A percentile compares a stretch with the other conserved stretches of the same genome.
Evolutionary conservation across 2,113 vertebrate species (phyloP).

Genomic region (Azemiops feae): DNA sequence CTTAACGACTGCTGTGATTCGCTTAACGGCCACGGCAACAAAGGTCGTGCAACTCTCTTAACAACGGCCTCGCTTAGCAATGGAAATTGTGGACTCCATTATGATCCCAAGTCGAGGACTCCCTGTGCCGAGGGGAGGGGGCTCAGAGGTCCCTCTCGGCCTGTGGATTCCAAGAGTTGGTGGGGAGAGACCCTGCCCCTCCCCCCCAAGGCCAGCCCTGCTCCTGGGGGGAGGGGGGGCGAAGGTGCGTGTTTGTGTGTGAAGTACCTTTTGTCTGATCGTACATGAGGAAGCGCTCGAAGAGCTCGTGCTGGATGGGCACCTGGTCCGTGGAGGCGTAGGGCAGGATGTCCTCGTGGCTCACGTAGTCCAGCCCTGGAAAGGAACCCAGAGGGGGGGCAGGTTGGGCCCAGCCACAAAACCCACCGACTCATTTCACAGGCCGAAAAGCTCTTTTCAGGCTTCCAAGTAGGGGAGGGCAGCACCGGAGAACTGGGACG

Average conservation of each 20-base stretch:
- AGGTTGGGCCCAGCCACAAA: neutral
- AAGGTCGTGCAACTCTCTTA: neutral
- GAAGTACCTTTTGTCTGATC: constrained; percentile 89
- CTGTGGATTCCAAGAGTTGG: neutral
- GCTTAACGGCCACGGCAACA: neutral
- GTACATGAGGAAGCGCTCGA: constrained; percentile 92
- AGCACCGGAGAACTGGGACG: no score
- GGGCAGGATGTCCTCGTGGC: constrained; percentile 96
- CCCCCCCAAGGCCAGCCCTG: neutral
- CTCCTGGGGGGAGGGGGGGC: neutral
- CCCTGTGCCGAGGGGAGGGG: neutral
- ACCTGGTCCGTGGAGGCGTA: constrained; percentile 92
- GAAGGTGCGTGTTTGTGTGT: no score
- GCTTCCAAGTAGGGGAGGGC: neutral
- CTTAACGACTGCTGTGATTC: no score
- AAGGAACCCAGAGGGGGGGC: constrained; percentile 30
- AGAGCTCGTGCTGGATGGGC: constrained; percentile 96
- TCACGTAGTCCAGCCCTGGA: constrained; percentile 94
- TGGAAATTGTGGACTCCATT: no score
- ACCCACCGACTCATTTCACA: neutral
- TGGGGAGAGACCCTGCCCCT: no score
- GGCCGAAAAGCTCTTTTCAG: neutral
- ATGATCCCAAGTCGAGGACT: neutral
- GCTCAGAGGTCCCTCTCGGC: neutral
- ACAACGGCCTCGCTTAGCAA: neutral